phyloP scores from a whole-genome alignment of 2,797 vertebrate genomes.

The Pyrocephalus nanus region DNA sequence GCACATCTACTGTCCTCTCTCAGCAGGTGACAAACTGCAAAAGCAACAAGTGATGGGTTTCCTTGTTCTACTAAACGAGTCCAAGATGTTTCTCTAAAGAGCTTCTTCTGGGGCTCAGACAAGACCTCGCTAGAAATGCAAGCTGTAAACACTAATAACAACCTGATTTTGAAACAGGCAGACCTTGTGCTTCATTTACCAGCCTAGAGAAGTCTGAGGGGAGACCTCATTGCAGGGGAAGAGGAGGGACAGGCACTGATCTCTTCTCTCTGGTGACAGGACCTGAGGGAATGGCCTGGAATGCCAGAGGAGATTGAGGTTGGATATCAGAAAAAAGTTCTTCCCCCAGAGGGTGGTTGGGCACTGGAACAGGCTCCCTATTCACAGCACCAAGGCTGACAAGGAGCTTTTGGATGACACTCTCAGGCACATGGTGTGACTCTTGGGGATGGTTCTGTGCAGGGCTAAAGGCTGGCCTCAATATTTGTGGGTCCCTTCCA shows the following conservation, averaged over 20 bases:
- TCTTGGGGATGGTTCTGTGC: background rate
- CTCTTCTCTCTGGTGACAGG: background rate
- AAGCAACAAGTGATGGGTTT: background rate
- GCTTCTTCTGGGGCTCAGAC: background rate
- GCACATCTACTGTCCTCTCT: slow-evolving; percentile 15
- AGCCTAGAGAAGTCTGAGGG: background rate
- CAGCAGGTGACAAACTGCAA: background rate
- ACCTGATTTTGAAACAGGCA: background rate
- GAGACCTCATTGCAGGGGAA: background rate
- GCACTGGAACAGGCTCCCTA: background rate
- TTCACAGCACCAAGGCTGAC: background rate
- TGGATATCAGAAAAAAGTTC: background rate
- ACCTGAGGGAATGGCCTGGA: background rate
- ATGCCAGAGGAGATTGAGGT: background rate
- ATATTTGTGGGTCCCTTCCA: background rate
- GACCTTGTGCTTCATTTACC: background rate
- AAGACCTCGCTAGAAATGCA: background rate
- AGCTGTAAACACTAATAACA: background rate
- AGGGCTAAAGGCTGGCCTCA: background rate
- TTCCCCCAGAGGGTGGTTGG: background rate
- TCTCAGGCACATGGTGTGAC: background rate
- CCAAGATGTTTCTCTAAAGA: background rate
- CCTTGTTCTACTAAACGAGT: background rate
- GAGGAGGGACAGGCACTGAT: background rate
- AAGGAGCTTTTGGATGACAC: background rate